Conservation (phyloP, 1,140 invertebrate genomes). For the Meloidogyne floridensis region DNA sequence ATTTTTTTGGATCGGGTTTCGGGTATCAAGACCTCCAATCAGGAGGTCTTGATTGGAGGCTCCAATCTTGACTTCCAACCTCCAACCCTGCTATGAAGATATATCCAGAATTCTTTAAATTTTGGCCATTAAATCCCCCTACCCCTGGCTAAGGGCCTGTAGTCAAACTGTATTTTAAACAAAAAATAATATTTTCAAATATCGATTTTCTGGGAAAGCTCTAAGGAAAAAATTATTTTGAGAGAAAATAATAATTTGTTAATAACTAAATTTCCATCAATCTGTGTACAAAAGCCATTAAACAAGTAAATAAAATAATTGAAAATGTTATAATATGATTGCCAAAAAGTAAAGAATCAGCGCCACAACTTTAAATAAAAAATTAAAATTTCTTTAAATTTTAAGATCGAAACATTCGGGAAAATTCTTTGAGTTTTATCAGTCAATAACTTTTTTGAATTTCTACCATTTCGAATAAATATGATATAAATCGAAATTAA, state of each 20-base stretch:
- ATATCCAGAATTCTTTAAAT: too few species aligned
- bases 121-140: too few species aligned
- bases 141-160: too few species aligned
- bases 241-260: not conserved
- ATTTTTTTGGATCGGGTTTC: too few species aligned
- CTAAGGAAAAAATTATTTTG: not conserved
- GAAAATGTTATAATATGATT: not conserved
- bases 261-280: not conserved
- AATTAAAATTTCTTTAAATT: not conserved
- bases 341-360: conserved; percentile 9
- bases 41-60: too few species aligned
- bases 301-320: conserved; percentile 16
- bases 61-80: too few species aligned
- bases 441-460: too few species aligned
- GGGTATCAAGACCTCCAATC: too few species aligned
- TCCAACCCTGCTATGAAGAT: too few species aligned
- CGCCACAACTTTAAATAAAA: conserved; percentile 11
- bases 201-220: not conserved
- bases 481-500: too few species aligned
- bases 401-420: not conserved
- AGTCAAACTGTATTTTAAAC: too few species aligned
- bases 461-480: too few species aligned
- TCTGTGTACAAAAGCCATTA: not conserved
- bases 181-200: not conserved
- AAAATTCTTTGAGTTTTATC: not conserved